Evolutionary conservation across 1,140 invertebrate species (phyloP).

Genomic region (Spodoptera frugiperda): DNA sequence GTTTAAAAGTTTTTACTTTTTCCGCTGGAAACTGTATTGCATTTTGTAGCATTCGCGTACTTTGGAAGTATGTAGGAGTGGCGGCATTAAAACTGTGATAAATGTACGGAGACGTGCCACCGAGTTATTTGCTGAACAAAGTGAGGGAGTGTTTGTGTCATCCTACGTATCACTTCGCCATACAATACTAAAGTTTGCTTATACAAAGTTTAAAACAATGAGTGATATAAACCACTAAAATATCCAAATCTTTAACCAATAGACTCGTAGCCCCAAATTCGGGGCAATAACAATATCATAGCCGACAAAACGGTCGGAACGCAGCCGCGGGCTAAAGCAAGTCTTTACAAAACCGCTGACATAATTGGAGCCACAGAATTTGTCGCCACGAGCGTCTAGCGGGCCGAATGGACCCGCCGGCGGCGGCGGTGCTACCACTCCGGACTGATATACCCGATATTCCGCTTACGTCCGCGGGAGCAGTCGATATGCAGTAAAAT

Average conservation of each 20-base stretch:
- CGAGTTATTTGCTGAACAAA: conserved; percentile 15
- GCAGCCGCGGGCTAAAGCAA: conserved; percentile 13
- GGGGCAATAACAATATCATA: conserved; percentile 14
- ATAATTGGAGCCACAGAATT: conserved; percentile 33
- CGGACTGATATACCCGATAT: conserved; percentile 18
- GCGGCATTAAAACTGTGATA: conserved; percentile 30
- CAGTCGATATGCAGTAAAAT: conserved; percentile 54
- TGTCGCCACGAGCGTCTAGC: conserved; percentile 37
- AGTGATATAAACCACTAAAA: too few relatives aligned
- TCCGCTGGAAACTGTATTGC: conserved; percentile 29
- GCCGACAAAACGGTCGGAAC: neutral
- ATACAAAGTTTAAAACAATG: too few relatives aligned
- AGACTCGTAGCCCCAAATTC: too few relatives aligned
- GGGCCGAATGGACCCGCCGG: conserved; percentile 34
- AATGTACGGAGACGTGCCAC: conserved; percentile 1
- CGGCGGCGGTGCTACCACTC: conserved; percentile 18
- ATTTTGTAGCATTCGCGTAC: conserved; percentile 37
- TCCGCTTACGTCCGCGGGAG: conserved; percentile 39
- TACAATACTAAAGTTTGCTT: too few relatives aligned
- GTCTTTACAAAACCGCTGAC: conserved; percentile 38
- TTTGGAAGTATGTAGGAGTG: conserved; percentile 33
- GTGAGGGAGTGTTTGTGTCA: neutral
- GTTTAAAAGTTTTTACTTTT: conserved; percentile 32
- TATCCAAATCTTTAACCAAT: too few relatives aligned
- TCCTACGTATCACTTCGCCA: neutral